Conservation (phyloP, 1,140 invertebrate genomes). For the Schlechtendalia chinensis region DNA sequence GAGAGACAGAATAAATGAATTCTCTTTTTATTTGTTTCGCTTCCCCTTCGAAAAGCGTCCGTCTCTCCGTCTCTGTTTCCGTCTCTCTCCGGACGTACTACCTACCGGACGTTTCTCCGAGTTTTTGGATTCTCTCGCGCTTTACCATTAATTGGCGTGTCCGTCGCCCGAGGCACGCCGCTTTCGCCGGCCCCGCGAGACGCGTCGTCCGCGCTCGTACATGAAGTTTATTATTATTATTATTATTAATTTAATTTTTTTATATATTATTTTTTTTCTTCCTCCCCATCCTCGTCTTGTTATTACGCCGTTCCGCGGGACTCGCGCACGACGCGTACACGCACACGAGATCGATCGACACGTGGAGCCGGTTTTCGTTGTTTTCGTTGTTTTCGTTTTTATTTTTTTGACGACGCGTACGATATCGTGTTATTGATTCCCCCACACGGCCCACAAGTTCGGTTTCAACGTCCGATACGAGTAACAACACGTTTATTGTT, state of each 20-base stretch:
- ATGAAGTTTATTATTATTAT: neutral
- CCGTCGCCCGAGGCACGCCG: conserved; percentile 8
- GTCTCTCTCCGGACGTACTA: neutral
- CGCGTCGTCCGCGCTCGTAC: neutral
- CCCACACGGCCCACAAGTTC: too few species aligned
- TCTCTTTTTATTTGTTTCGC: neutral
- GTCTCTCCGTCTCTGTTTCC: neutral
- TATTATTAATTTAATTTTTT: conserved; percentile 7
- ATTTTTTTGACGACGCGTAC: too few species aligned
- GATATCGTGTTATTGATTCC: too few species aligned
- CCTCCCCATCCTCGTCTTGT: too few species aligned
- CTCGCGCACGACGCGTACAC: neutral
- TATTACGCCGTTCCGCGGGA: too few species aligned
- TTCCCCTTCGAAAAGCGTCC: neutral
- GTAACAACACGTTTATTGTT: too few species aligned
- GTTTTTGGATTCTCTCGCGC: conserved; percentile 31
- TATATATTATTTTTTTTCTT: neutral
- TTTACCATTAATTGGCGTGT: conserved; percentile 5
- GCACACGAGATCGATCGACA: too few species aligned
- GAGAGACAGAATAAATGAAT: neutral
- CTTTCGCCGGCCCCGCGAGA: conserved; percentile 25
- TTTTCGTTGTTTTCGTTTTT: too few species aligned
- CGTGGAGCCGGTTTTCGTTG: too few species aligned
- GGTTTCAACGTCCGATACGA: too few species aligned
- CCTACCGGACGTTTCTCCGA: conserved; percentile 24